phyloP scores from a whole-genome alignment of 2,888 invertebrate species.

The Conistra vaccinii region DNA sequence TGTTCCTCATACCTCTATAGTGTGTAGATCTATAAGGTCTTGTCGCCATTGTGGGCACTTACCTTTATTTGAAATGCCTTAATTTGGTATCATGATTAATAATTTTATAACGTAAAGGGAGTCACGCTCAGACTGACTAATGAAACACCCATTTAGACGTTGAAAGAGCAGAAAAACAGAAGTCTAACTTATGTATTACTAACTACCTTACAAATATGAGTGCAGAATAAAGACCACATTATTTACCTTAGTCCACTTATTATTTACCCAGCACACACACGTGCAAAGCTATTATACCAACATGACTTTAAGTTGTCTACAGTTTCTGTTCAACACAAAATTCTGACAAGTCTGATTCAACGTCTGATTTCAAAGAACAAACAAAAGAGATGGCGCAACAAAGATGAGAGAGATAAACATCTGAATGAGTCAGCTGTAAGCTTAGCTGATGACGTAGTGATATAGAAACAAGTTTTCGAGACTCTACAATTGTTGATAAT shows the following conservation, averaged over 20 bases:
- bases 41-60: too few relatives aligned
- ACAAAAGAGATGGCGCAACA: slow-evolving; percentile 23
- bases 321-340: slow-evolving; percentile 8
- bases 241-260: slow-evolving; percentile 3
- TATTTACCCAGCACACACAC: neutral
- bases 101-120: neutral
- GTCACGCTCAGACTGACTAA: neutral
- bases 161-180: neutral
- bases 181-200: neutral
- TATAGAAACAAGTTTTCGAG: slow-evolving; percentile 25
- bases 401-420: slow-evolving; percentile 26
- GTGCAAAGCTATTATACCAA: neutral
- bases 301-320: slow-evolving; percentile 5
- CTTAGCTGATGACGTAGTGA: slow-evolving; percentile 22
- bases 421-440: slow-evolving; percentile 25
- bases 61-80: neutral
- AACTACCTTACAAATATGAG: neutral
- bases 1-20: too few relatives aligned
- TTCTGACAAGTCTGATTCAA: slow-evolving; percentile 26
- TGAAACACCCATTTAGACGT: neutral
- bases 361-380: slow-evolving; percentile 49
- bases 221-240: neutral
- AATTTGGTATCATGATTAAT: neutral
- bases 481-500: neutral
- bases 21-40: too few relatives aligned